Conservation (phyloP, 2,888 invertebrate genomes). For the Athalia cordata region DNA sequence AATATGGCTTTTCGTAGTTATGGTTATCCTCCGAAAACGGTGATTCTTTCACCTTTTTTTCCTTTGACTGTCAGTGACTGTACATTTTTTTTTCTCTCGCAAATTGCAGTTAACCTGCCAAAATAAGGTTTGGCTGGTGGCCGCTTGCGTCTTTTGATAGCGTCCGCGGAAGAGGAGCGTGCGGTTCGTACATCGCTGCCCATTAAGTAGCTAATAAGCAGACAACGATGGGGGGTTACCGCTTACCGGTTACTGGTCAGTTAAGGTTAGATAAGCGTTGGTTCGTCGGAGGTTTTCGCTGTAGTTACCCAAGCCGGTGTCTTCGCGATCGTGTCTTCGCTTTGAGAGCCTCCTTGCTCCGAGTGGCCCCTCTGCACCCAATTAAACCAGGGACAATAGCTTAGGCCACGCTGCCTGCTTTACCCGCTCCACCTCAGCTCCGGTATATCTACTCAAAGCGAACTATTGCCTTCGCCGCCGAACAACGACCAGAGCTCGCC, state of each 20-base stretch:
- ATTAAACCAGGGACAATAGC: slow-evolving; percentile 63
- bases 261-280: slow-evolving; percentile 39
- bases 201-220: slow-evolving; percentile 64
- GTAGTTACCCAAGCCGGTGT: slow-evolving; percentile 33
- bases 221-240: slow-evolving; percentile 58
- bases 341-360: slow-evolving; percentile 59
- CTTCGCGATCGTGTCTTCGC: slow-evolving; percentile 46
- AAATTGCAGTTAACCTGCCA: background rate
- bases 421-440: slow-evolving; percentile 25
- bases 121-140: slow-evolving; percentile 2
- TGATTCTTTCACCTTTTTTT: too few species aligned
- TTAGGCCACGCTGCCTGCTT: slow-evolving; percentile 52
- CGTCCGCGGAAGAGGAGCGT: slow-evolving; percentile 49
- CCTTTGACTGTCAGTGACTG: too few species aligned
- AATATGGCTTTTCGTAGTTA: background rate
- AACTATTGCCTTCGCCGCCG: slow-evolving; percentile 38
- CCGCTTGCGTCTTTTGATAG: slow-evolving; percentile 59
- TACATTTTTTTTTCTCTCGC: too few species aligned
- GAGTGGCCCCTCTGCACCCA: slow-evolving; percentile 61
- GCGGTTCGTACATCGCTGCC: slow-evolving; percentile 59
- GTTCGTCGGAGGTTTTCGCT: slow-evolving; percentile 34
- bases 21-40: too few species aligned
- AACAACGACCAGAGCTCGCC: slow-evolving; percentile 33
- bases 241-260: slow-evolving; percentile 52
- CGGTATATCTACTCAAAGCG: slow-evolving; percentile 38